Conservation (phyloP, 2,113 vertebrate genomes). For the Coturnix japonica region DNA sequence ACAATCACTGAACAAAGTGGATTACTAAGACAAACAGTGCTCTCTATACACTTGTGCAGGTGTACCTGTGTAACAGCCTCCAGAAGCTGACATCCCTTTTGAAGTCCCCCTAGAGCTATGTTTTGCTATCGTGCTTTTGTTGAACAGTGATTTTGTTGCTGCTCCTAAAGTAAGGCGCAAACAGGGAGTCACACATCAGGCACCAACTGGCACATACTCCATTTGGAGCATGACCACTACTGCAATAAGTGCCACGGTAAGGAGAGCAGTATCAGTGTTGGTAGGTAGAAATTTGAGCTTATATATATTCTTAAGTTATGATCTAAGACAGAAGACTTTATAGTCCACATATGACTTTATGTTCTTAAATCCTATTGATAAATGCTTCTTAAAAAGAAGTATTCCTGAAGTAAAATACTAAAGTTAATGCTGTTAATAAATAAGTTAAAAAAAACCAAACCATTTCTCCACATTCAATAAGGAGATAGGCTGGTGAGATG, state of each 20-base stretch:
- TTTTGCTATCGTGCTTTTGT: background rate
- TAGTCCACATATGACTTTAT: background rate
- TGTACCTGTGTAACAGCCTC: background rate
- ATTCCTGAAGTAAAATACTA: conserved; percentile 13
- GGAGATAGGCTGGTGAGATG: conserved; percentile 18
- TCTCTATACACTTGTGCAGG: background rate
- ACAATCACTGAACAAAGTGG: background rate
- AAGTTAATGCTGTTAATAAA: conserved; percentile 52
- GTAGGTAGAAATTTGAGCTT: conserved; percentile 13
- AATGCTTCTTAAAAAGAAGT: conserved; percentile 39
- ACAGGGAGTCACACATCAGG: background rate
- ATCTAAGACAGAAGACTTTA: conserved; percentile 24
- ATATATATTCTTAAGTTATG: background rate
- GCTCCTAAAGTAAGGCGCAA: conserved; percentile 3
- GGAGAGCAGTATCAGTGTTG: background rate
- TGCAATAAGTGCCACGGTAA: background rate
- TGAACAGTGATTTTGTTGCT: conserved; percentile 23
- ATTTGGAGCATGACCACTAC: background rate
- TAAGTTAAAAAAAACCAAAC: background rate
- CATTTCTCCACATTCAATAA: conserved; percentile 9
- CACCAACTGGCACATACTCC: background rate
- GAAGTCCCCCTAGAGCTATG: background rate
- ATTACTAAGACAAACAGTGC: background rate
- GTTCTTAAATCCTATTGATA: conserved; percentile 25
- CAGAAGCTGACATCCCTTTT: background rate